These are phyloP conservation scores for Pararge aegeria DNA, from an alignment of 1,140 invertebrate genomes.

Conservation along the genomic window DNA sequence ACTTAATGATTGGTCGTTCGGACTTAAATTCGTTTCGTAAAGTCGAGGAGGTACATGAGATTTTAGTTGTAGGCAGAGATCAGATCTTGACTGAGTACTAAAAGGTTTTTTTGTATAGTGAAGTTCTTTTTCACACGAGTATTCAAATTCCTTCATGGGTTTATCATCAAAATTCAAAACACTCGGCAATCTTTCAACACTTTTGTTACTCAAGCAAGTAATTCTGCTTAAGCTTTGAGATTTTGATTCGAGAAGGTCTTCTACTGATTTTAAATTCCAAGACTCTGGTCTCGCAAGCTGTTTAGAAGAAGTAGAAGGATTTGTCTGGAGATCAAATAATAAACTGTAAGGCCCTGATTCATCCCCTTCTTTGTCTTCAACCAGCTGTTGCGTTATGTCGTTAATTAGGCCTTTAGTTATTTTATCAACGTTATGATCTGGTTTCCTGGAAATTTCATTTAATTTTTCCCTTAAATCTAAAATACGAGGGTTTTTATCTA, in stretches of 20 bases:
- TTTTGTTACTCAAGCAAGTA: conserved; percentile 45
- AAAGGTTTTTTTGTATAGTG: conserved; percentile 55
- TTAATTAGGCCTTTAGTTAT: conserved; percentile 64
- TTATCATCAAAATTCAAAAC: conserved; percentile 71
- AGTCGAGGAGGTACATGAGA: conserved; percentile 55
- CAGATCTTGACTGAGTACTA: conserved; percentile 66
- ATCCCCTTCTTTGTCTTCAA: conserved; percentile 67
- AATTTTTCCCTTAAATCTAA: conserved; percentile 69
- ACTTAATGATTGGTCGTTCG: conserved; percentile 71
- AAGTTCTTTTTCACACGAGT: conserved; percentile 69
- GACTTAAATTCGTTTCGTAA: conserved; percentile 65
- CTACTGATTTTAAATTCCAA: conserved; percentile 39
- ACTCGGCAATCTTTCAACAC: conserved; percentile 59
- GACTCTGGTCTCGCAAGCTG: conserved; percentile 30
- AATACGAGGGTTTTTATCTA: conserved; percentile 67
- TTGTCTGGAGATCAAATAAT: conserved; percentile 74
- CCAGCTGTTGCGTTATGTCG: conserved; percentile 67
- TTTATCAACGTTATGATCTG: conserved; percentile 65
- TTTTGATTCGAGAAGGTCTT: conserved; percentile 33
- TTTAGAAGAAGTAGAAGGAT: conserved; percentile 53
- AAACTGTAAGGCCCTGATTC: conserved; percentile 81
- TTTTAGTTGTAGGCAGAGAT: conserved; percentile 69
- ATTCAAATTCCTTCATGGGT: conserved; percentile 73
- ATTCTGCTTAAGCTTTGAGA: conserved; percentile 39
- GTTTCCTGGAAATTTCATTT: conserved; percentile 70